These are phyloP conservation scores for Drosophila mimetica DNA, from an alignment of 2,888 invertebrate species.

Conservation along the genomic window DNA sequence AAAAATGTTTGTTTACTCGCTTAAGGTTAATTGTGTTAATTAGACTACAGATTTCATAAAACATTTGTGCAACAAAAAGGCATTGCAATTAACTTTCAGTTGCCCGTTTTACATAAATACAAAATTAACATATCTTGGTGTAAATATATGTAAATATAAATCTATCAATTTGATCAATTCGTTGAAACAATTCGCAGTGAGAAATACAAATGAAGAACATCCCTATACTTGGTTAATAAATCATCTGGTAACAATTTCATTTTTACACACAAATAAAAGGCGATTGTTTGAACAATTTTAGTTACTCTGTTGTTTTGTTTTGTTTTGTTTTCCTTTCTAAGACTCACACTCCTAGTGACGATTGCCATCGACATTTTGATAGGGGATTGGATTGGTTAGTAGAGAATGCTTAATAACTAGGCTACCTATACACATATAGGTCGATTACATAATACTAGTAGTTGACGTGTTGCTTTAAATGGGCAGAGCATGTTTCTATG, in stretches of 20 bases:
- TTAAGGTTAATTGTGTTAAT: slow-evolving; percentile 72
- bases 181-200: slow-evolving; percentile 66
- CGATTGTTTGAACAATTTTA: slow-evolving; percentile 69
- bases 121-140: slow-evolving; percentile 63
- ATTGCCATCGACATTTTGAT: slow-evolving; percentile 39
- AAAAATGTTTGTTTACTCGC: slow-evolving; percentile 64
- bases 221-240: slow-evolving; percentile 45
- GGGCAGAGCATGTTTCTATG: slow-evolving; percentile 45
- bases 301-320: slow-evolving; percentile 27
- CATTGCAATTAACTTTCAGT: slow-evolving; percentile 67
- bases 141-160: slow-evolving; percentile 49
- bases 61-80: slow-evolving; percentile 80
- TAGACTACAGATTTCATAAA: slow-evolving; percentile 70
- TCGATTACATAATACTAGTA: slow-evolving; percentile 68
- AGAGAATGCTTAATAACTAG: slow-evolving; percentile 29
- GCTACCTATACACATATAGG: slow-evolving; percentile 56
- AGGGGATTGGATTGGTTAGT: slow-evolving; percentile 27
- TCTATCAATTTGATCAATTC: slow-evolving; percentile 71
- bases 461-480: slow-evolving; percentile 62
- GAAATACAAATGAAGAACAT: slow-evolving; percentile 59
- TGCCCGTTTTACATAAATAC: slow-evolving; percentile 65
- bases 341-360: slow-evolving; percentile 40
- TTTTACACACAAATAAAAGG: slow-evolving; percentile 64
- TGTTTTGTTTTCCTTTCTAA: slow-evolving; percentile 18
- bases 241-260: slow-evolving; percentile 57